Base-by-base conservation (phyloP, 2,797 vertebrate genomes). In the Chelon auratus region DNA sequence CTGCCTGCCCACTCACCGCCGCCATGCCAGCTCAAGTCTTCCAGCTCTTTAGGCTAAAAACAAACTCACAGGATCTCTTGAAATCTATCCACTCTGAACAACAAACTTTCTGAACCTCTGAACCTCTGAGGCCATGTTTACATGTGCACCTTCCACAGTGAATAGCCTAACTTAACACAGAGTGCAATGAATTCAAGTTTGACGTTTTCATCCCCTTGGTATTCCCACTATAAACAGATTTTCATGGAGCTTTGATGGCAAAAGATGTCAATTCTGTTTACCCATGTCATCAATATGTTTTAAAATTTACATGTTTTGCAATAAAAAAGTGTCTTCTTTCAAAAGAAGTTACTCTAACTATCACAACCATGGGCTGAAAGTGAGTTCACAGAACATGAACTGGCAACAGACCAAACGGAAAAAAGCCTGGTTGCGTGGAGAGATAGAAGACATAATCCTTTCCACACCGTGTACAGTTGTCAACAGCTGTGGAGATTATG, bases 381-480 rank as follows among this genome's bases (percentile, higher is more conserved):
- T 37, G 33, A 26, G 43, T 68, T 37, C 72, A 51, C 56, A 37
- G 51, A 68, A 60, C 62, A 83, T 9, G 57, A 77, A 86, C 55
- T 80, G 76, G 78, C 79, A 68, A 57, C 53, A 50, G 70, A 70
- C 47, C 50, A 13, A 10, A 37, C 9, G 51, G 57, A 70, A 64
- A 80, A 82, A 69, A 26, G 55, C 63, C 50, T 79, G 77, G 68
- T 47, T 78, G 79, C 47, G 14, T 24, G 43, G 50, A 55, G 72
- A 69, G 80, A 82, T 83, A 78, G 81, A 75, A 26, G 42, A 17
- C 53, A 4, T 83, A 88, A 89, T 85, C 85, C 79, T 47, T 56
- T 62, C 71, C 72, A 60, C 0, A 40, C 71, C 75, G 71, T 64
- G 72, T 62, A 61, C 45, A 61, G 53, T 51, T 77, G 63, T 81